Conservation (phyloP, 2,888 invertebrate genomes). For the Synanthedon formicaeformis region DNA sequence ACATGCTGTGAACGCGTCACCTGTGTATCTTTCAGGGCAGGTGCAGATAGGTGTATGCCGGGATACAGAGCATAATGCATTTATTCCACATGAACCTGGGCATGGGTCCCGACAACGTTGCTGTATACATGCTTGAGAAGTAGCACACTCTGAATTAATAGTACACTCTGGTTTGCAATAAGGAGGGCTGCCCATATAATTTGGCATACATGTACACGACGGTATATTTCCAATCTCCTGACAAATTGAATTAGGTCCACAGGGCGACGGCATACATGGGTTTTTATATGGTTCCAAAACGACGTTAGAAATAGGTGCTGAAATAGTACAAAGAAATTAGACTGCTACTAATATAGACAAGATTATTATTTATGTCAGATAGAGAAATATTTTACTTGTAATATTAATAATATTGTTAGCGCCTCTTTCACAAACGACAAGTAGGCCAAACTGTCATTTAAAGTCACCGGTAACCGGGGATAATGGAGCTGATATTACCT, state of each 20-base stretch:
- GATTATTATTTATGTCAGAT: neutral
- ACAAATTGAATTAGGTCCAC: constrained; percentile 79
- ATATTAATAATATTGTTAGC: neutral
- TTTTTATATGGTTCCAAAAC: constrained; percentile 59
- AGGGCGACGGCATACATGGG: constrained; percentile 74
- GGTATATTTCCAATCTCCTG: constrained; percentile 69
- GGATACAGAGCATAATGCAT: constrained; percentile 73
- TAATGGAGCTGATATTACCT: no score
- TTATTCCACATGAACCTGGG: constrained; percentile 75
- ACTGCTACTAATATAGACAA: neutral
- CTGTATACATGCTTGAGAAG: constrained; percentile 76
- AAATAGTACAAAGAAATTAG: constrained; percentile 13
- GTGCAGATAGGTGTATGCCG: constrained; percentile 81
- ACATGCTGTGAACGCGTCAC: constrained; percentile 74
- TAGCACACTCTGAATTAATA: constrained; percentile 77
- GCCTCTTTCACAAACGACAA: no score
- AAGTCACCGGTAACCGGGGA: no score
- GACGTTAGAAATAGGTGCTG: constrained; percentile 55
- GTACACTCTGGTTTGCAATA: constrained; percentile 79
- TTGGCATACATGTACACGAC: constrained; percentile 73
- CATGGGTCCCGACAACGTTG: constrained; percentile 81
- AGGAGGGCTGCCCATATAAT: constrained; percentile 73
- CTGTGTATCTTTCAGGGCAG: constrained; percentile 76
- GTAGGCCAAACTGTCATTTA: no score
- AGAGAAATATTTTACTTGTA: no score